A percentile compares a stretch with the other conserved stretches of the same genome.
These are phyloP conservation scores for Amiota mariae DNA, from an alignment of 2,888 invertebrate genomes.

Conservation along the genomic window DNA sequence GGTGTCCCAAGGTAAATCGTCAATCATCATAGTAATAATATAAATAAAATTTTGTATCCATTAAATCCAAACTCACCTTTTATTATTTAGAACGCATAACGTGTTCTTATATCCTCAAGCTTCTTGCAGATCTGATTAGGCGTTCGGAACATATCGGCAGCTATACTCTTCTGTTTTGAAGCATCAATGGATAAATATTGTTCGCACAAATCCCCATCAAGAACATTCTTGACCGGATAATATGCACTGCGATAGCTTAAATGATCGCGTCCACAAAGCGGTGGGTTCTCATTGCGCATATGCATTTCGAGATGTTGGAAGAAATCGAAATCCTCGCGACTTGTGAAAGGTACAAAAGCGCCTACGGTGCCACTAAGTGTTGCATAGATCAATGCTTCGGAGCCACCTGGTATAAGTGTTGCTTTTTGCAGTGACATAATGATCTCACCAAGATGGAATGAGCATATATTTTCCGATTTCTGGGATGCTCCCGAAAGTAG, in stretches of 20 bases:
- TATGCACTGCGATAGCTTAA: constrained; percentile 97
- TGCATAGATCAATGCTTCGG: constrained; percentile 96
- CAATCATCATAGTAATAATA: constrained; percentile 51
- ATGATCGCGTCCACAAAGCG: constrained; percentile 97
- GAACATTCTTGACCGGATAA: constrained; percentile 93
- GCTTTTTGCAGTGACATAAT: constrained; percentile 96
- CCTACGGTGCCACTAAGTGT: constrained; percentile 96
- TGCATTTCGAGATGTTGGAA: constrained; percentile 99
- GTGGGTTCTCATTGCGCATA: constrained; percentile 97
- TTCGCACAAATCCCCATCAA: constrained; percentile 99
- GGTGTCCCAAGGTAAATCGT: constrained; percentile 73
- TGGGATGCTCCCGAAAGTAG: constrained; percentile 97
- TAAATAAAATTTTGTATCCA: neutral
- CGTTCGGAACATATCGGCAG: constrained; percentile 94
- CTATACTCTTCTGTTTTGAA: constrained; percentile 94
- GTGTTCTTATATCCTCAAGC: constrained; percentile 97
- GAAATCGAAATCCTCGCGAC: constrained; percentile 98
- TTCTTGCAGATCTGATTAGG: constrained; percentile 98
- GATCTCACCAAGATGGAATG: constrained; percentile 97
- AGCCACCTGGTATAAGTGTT: constrained; percentile 97
- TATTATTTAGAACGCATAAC: constrained; percentile 92
- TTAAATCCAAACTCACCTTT: constrained; percentile 39
- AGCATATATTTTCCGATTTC: constrained; percentile 93
- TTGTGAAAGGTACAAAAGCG: constrained; percentile 93
- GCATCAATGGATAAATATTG: constrained; percentile 97